A percentile compares a stretch with the other conserved stretches of the same genome.
Evolutionary conservation across 2,888 invertebrate species (phyloP).

Genomic region (Ochropleura plecta): DNA sequence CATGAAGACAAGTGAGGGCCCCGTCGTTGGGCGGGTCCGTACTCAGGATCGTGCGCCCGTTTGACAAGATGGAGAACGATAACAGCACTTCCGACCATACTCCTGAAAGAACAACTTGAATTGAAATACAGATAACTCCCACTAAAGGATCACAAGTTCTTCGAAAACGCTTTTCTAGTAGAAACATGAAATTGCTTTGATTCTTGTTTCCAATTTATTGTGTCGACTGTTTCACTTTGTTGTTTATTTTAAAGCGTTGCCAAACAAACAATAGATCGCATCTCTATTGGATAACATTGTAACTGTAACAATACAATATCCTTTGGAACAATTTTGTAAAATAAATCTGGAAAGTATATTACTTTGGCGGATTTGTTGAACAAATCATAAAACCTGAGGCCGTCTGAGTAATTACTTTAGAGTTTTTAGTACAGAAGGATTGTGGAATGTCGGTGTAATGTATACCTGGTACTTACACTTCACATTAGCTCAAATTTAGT

Average conservation of each 20-base stretch:
- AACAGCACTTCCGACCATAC: conserved; percentile 91
- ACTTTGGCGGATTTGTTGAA: not conserved
- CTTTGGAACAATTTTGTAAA: conserved; percentile 4
- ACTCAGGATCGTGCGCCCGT: conserved; percentile 94
- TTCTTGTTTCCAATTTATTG: conserved; percentile 53
- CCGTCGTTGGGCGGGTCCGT: conserved; percentile 92
- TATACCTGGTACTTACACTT: not conserved
- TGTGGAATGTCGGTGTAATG: not conserved
- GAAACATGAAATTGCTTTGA: conserved; percentile 43
- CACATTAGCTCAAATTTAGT: conserved; percentile 42
- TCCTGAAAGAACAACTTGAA: conserved; percentile 80
- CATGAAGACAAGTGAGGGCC: conserved; percentile 94
- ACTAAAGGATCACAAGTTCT: conserved; percentile 44
- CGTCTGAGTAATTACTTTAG: conserved; percentile 12
- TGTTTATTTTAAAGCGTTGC: conserved; percentile 38
- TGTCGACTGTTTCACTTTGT: conserved; percentile 26
- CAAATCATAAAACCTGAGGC: conserved; percentile 17
- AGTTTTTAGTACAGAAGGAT: conserved; percentile 20
- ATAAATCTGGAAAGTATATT: conserved; percentile 5
- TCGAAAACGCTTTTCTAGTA: conserved; percentile 22
- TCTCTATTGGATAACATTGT: conserved; percentile 47
- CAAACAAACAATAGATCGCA: conserved; percentile 40
- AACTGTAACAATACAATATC: conserved; percentile 25
- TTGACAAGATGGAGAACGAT: conserved; percentile 94
- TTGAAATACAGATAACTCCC: conserved; percentile 50